Base-by-base conservation (phyloP, 2,797 vertebrate genomes). In the Halcyon chelicuti region DNA sequence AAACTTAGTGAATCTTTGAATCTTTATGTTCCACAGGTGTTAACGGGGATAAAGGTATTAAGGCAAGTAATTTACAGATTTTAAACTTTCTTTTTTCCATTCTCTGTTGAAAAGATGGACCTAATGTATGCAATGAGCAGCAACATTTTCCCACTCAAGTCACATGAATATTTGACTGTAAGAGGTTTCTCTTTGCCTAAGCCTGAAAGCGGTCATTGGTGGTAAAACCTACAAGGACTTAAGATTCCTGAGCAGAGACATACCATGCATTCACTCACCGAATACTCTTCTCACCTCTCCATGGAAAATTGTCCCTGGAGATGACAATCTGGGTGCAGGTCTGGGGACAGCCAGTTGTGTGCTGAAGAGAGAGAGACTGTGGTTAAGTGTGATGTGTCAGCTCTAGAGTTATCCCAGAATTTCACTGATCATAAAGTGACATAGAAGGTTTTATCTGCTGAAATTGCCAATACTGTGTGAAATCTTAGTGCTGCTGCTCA, bases 101-200 rank as follows among this genome's bases (percentile, higher is more conserved):
- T 86, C 28, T 80, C 28, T 75, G 0, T 78, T 78, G 58, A 90
- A 95, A 90, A 67, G 16, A 66, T n/a, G 18, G 88, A 19, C 25
- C 17, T 71, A 88, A 75, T 8, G 4, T n/a, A 66, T 40, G 31
- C 44, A 72, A 86, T 86, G 3, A 55, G 8, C 49, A 85, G 31
- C 52, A 90, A 61, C 7, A 22, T 83, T 75, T 83, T 58, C 58
- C 79, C 22, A 42, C 55, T 94, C 20, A 72, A 81, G 26, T 55
- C 14, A 22, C 26, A 67, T 18, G 31, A 89, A 65, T 86, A 91
- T 86, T 91, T 92, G 82, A 83, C 12, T 35, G 6, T 23, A 72
- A 83, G 46, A 88, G 22, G 21, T 57, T 94, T 76, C 10, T 74
- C 76, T 91, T 79, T 92, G 51, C 5, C 20, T 85, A 37, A 65